phyloP scores from a whole-genome alignment of 2,888 invertebrate species.

The Venusia cambrica region DNA sequence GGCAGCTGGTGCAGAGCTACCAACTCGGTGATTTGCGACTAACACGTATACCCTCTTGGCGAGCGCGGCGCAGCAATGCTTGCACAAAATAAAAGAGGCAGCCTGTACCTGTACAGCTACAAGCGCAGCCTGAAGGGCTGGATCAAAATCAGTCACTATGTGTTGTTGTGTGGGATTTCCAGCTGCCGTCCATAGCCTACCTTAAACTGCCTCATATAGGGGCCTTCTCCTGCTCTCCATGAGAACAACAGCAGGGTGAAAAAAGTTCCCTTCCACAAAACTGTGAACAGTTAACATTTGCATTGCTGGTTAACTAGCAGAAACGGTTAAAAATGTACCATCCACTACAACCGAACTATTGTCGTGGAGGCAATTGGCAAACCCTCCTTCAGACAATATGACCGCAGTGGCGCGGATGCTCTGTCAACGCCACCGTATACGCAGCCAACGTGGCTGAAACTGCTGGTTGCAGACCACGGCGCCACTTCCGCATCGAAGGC shows the following conservation, averaged over 20 bases:
- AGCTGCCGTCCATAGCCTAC: background rate
- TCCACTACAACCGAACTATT: conserved; percentile 9
- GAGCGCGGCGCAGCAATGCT: conserved; percentile 1
- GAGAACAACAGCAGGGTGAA: background rate
- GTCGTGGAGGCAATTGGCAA: too few species aligned
- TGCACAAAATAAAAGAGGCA: background rate
- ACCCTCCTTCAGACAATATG: too few species aligned
- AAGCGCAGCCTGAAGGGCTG: conserved; percentile 3
- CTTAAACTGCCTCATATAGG: background rate
- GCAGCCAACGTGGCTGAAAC: too few species aligned
- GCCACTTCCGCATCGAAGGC: too few species aligned
- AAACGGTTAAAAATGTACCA: conserved; percentile 16
- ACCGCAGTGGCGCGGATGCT: too few species aligned
- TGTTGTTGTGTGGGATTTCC: background rate
- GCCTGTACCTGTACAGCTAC: background rate
- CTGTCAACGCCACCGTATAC: too few species aligned
- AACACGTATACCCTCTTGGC: background rate
- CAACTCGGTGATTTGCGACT: conserved; percentile 15
- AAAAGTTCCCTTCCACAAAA: background rate
- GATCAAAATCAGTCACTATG: conserved; percentile 1
- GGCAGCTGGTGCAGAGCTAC: too few species aligned
- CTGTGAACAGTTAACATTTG: background rate
- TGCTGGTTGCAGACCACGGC: too few species aligned
- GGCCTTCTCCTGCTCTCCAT: conserved; percentile 3
- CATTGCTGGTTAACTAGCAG: conserved; percentile 8